Evolutionary conservation across 1,140 invertebrate species (phyloP).

Genomic region (Tenebrio molitor): DNA sequence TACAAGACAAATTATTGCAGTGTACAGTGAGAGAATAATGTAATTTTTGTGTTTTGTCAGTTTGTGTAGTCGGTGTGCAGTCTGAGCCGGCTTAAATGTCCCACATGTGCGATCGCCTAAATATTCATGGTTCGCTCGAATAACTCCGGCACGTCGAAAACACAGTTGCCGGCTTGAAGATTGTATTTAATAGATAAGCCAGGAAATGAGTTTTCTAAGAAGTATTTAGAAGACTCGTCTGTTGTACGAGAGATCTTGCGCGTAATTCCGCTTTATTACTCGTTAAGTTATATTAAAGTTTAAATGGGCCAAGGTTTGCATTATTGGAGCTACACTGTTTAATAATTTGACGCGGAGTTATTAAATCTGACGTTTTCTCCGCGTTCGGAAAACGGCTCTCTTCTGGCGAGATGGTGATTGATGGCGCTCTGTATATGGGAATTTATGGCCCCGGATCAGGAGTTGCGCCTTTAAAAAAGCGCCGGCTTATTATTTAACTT

Average conservation of each 20-base stretch:
- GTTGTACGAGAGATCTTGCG: slow-evolving; percentile 34
- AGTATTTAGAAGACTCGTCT: slow-evolving; percentile 37
- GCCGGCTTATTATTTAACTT: slow-evolving; percentile 30
- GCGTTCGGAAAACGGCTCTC: neutral
- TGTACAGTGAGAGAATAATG: too few species aligned
- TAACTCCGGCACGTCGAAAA: slow-evolving; percentile 34
- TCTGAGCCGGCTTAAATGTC: neutral
- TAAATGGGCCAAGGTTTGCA: slow-evolving; percentile 39
- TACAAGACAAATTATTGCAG: too few species aligned
- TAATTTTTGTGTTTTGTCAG: too few species aligned
- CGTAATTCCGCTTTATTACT: slow-evolving; percentile 39
- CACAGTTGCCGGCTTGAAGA: slow-evolving; percentile 23
- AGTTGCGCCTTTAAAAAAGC: slow-evolving; percentile 27
- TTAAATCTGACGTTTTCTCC: slow-evolving; percentile 33
- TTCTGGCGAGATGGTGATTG: slow-evolving; percentile 23
- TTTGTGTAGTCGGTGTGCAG: neutral
- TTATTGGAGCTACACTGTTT: slow-evolving; percentile 35
- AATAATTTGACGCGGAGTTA: slow-evolving; percentile 36
- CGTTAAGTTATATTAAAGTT: slow-evolving; percentile 41
- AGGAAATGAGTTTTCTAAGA: slow-evolving; percentile 40
- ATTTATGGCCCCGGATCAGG: slow-evolving; percentile 34
- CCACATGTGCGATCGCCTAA: neutral
- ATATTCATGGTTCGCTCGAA: slow-evolving; percentile 18
- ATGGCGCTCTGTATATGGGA: slow-evolving; percentile 31
- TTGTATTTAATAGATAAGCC: slow-evolving; percentile 40